Base-by-base conservation (phyloP, 2,888 invertebrate genomes). In the Patella pellucida region DNA sequence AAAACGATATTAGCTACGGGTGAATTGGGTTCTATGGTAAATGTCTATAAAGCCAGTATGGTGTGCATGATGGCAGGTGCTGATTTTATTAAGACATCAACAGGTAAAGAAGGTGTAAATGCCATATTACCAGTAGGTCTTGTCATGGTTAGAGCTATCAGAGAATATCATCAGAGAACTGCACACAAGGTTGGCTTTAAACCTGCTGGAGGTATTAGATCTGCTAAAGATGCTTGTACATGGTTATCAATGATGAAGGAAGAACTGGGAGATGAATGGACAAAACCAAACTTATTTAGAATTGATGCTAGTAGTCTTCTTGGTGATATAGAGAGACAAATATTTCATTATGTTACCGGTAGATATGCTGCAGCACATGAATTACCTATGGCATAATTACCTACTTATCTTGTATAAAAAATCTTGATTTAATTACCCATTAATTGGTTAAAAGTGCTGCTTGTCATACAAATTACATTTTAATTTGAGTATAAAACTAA, bases 31-130 rank as follows among this genome's bases (percentile, higher is more conserved):
- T 94, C 94, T 73, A 93, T 96, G 90, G 93, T 94, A 82, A 97
- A 97, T 92, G 95, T 99, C 2, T 97, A 97, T 90, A 95, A 94
- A 82, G 92, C 92, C 71, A 91, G 91, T 27, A 93, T 97, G 93
- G 93, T 96, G 72, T 68, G 95, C 31, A 98, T 99, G 96, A 93
- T 95, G 93, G 98, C 98, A 76, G 92, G 99, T 16, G 95, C 97
- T 5, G 96, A 99, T 92, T 99, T 99, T 89, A 98, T 99, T 79
- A 99, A 99, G 92, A 99, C 99, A 3, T 98, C 98, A 0, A 99
- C 99, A 0, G 98, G 93, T 11, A 99, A 99, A 91, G 99, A 99
- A 91, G 91, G 94, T 1, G 94, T 97, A 0, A 99, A 99, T 92
- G 99, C 99, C 0, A 98, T 96, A 0, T 91, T 99, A 19, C 95